Evolutionary conservation across 2,888 invertebrate species (phyloP).

Genomic region (Caenorhabditis macrosperma): DNA sequence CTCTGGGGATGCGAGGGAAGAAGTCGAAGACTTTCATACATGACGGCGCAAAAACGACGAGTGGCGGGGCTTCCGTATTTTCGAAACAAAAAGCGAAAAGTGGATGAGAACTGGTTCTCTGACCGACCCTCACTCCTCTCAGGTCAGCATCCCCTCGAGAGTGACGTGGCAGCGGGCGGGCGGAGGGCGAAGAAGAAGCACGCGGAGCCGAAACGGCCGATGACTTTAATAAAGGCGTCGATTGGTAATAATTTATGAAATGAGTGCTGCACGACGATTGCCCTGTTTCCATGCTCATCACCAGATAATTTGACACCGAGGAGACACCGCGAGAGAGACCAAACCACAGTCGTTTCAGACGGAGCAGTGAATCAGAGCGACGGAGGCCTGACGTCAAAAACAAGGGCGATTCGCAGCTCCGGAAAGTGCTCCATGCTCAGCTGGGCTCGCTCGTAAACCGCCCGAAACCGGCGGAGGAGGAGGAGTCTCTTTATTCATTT

Average conservation of each 20-base stretch:
- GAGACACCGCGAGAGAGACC: no score
- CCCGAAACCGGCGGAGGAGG: not conserved
- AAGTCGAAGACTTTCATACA: not conserved
- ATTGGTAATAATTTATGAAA: not conserved
- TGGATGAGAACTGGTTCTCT: not conserved
- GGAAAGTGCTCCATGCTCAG: slow-evolving; percentile 27
- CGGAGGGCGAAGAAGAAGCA: no score
- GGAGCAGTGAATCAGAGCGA: not conserved
- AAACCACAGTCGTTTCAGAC: no score
- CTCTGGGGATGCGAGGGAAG: slow-evolving; percentile 11
- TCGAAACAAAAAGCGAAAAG: slow-evolving; percentile 9
- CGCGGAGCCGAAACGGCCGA: not conserved
- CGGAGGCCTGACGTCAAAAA: slow-evolving; percentile 4
- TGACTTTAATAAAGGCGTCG: not conserved
- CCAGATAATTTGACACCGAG: no score
- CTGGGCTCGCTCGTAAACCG: slow-evolving; percentile 32
- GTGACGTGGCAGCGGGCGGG: not conserved
- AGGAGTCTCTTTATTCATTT: not conserved
- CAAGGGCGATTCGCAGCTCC: not conserved
- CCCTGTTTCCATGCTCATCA: not conserved
- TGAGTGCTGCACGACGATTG: not conserved
- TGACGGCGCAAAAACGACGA: slow-evolving; percentile 10
- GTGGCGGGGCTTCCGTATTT: slow-evolving; percentile 20
- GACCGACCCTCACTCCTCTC: not conserved
- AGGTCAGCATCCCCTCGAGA: not conserved